Evolutionary conservation across 2,888 invertebrate genomes (phyloP).

Genomic region (Zeuzera pyrina): DNA sequence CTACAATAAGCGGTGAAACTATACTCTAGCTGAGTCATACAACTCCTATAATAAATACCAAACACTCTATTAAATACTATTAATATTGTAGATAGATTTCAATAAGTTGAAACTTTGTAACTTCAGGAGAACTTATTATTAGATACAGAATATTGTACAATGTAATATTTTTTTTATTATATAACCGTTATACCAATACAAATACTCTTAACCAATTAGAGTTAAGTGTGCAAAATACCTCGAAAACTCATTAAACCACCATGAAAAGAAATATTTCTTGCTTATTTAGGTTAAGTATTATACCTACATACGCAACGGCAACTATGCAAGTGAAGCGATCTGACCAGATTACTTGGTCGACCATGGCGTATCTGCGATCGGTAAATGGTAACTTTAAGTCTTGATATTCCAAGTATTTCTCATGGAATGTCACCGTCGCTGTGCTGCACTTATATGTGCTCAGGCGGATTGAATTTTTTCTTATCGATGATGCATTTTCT

Average conservation of each 20-base stretch:
- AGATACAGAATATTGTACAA: too few species aligned
- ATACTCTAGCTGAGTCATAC: too few species aligned
- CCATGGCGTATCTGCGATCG: constrained; percentile 72
- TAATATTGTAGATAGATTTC: too few species aligned
- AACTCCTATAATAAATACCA: too few species aligned
- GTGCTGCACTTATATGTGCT: constrained; percentile 64
- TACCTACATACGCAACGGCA: too few species aligned
- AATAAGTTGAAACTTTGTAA: too few species aligned
- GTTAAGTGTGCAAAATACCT: constrained; percentile 16
- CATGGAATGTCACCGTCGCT: constrained; percentile 65
- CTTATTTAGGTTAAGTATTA: constrained; percentile 69
- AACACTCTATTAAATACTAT: too few species aligned
- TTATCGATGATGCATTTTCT: constrained; percentile 70
- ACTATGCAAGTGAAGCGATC: constrained; percentile 61
- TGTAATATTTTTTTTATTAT: too few species aligned
- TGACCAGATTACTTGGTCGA: constrained; percentile 64
- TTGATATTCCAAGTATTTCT: constrained; percentile 64
- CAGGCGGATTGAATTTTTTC: constrained; percentile 66
- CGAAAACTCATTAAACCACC: constrained; percentile 40
- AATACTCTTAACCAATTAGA: constrained; percentile 9
- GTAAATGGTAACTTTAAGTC: constrained; percentile 70
- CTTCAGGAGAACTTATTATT: too few species aligned
- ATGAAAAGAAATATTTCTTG: constrained; percentile 54
- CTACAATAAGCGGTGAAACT: too few species aligned
- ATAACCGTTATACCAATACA: neutral